Conservation (phyloP, 2,113 vertebrate genomes). For the Peromyscus polionotus region DNA sequence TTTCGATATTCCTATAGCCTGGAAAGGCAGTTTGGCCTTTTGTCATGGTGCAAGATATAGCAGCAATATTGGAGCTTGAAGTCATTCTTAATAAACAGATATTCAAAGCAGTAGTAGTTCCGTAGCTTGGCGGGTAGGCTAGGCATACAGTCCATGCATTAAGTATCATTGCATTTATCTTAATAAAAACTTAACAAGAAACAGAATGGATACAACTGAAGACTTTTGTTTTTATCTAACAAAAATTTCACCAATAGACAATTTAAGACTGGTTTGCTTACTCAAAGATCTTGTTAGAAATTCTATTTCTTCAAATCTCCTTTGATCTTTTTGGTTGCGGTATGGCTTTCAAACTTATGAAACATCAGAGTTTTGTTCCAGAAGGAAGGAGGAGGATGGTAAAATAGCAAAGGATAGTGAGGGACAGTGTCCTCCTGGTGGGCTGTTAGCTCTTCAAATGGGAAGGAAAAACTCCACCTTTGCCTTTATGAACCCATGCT, state of each 20-base stretch:
- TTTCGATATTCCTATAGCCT: background rate
- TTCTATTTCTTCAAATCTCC: background rate
- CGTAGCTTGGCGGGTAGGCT: background rate
- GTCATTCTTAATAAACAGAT: background rate
- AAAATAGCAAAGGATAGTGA: background rate
- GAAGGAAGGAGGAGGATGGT: background rate
- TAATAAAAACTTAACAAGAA: background rate
- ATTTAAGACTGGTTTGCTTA: background rate
- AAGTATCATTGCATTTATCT: background rate
- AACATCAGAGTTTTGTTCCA: background rate
- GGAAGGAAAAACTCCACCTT: background rate
- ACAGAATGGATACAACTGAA: background rate
- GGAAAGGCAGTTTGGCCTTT: background rate
- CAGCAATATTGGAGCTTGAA: background rate
- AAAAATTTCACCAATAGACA: background rate
- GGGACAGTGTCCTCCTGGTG: background rate
- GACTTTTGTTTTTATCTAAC: background rate
- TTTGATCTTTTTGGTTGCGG: background rate
- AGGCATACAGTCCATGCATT: background rate
- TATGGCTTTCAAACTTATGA: background rate
- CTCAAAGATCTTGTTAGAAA: background rate
- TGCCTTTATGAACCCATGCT: background rate
- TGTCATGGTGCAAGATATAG: background rate
- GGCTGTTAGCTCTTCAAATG: background rate
- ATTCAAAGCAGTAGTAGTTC: background rate